Evolutionary conservation across 1,140 invertebrate genomes (phyloP), one percentile per base, ranked within the genome.

Genomic region (Leptinotarsa defecta): DNA sequence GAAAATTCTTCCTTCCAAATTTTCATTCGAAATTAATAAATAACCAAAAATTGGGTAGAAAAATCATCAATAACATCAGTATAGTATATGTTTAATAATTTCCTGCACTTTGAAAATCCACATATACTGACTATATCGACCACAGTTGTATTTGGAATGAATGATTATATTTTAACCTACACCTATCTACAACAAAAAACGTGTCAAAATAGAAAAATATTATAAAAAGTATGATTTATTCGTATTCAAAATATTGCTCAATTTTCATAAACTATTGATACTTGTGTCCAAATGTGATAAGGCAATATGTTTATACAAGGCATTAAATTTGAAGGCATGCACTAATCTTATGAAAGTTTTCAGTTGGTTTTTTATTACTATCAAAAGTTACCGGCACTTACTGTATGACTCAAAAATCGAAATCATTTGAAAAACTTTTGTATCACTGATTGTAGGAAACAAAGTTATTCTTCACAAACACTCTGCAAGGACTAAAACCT

Each of bases 131-230:
- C 4, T 27, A 19, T 65, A 65, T 65, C 13, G 19, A 65, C 24
- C 4, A 62, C 20, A 65, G 19, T 15, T 65, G 17, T 22, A 65
- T 65, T 22, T 48, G 43, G 17, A 24, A 24, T 68, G 43, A 48
- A 68, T 68, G 2, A 6, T 43, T 68, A 24, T 43, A 4, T 57
- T 57, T 19, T 17, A 17, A 57, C 17, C 52, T 57, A 57, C 15
- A 15, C 67, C 19, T 43, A 68, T 17, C 43, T 43, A 68, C 34
- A 68, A 68, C 67, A 68, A 68, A 68, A 68, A 65, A 68, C n/a
- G 24, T 43, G 43, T 24, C 24, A 68, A 68, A 43, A 68, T n/a
- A 43, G 43, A 48, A 68, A 68, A 68, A n/a, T 19, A 19, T 17
- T 68, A 17, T 48, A 43, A 68, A 68, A 68, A 68, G 24, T 19